Base-by-base conservation (phyloP, 2,113 vertebrate genomes). In the Lagenorhynchus albirostris region DNA sequence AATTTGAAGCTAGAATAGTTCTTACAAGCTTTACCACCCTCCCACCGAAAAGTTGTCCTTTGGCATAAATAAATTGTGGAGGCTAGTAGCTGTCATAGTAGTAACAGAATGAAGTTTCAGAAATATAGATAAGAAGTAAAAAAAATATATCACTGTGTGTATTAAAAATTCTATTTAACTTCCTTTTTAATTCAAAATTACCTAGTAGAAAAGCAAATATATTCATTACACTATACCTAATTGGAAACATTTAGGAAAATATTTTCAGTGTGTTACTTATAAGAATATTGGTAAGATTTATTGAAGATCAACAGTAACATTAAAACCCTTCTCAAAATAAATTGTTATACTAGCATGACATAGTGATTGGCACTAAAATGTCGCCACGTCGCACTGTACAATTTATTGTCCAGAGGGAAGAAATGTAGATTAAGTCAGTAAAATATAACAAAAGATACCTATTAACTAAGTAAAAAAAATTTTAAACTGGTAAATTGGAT, bases 171-270 rank as follows among this genome's bases (percentile, higher is more conserved):
- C 47, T 50, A n/a, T n/a, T 68, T 87, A 26, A 79, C 23, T 91
- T 87, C 5, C 21, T 63, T 93, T 85, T 81, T 53, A 71, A 89
- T 84, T 81, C 53, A 91, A 36, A 76, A 58, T 89, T n/a, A 50
- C 29, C 36, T 76, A 55, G 26, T 90, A 47, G 33, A 53, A 63
- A 95, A 55, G 23, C 38, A 89, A 38, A 53, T 5, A 70, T 33
- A 65, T 38, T 85, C 94, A 31, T 70, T 82, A 33, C n/a, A 36
- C 33, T 74, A 25, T 55, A 12, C 21, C 25, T 31, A 60, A 31
- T 74, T 89, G 65, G 55, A 83, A 96, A 68, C 85, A 21, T 79
- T 96, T 68, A 83, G 6, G 76, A 96, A 94, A 83, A 44, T 86
- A 29, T 58, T 85, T 94, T 92, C 29, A 41, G 1, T 63, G 21